phyloP scores from a whole-genome alignment of 1,140 invertebrate genomes.

The Druon quercuslanigerum region DNA sequence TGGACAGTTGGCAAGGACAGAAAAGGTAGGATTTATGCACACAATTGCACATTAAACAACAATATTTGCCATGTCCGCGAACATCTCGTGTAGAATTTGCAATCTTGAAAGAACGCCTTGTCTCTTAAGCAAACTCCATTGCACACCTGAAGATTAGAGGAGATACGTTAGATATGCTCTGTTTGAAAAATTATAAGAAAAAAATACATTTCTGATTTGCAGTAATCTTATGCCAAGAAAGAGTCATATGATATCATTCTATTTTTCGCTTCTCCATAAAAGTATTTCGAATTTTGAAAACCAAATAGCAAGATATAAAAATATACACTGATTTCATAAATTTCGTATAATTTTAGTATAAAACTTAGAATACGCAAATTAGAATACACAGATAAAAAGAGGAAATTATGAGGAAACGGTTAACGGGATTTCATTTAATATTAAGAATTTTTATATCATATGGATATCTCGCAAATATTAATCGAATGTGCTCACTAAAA shows the following conservation, averaged over 20 bases:
- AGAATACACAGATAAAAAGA: too few species aligned
- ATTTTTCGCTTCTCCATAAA: background rate
- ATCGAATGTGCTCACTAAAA: too few species aligned
- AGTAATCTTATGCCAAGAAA: conserved; percentile 9
- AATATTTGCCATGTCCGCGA: background rate
- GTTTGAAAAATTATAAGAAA: conserved; percentile 19
- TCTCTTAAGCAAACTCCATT: conserved; percentile 20
- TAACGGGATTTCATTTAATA: too few species aligned
- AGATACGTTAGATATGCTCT: conserved; percentile 1
- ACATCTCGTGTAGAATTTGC: conserved; percentile 18
- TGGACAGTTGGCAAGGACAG: conserved; percentile 53
- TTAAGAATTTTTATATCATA: too few species aligned
- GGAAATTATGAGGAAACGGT: too few species aligned
- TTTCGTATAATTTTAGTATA: too few species aligned
- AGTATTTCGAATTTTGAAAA: background rate
- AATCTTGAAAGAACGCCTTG: conserved; percentile 26
- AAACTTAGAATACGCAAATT: too few species aligned
- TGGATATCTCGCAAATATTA: too few species aligned
- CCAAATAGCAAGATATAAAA: too few species aligned
- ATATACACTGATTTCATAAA: too few species aligned
- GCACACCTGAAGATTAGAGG: conserved; percentile 12
- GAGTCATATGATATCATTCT: background rate
- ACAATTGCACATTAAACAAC: background rate
- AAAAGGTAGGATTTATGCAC: conserved; percentile 51
- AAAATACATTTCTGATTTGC: background rate